Conservation (phyloP, 2,797 vertebrate genomes). For the Lerista edwardsae region DNA sequence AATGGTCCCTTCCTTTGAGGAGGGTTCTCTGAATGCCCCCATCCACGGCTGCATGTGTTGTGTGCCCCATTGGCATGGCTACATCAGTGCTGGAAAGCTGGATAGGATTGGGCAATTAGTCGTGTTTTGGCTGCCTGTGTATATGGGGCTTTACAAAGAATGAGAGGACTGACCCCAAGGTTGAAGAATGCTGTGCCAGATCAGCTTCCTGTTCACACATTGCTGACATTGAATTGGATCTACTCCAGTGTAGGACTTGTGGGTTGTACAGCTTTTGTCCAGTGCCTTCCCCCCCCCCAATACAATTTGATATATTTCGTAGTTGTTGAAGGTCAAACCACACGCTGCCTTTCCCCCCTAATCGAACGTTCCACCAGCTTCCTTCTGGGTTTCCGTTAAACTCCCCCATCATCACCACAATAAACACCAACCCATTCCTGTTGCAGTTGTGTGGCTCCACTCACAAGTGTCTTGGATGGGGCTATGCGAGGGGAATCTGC, state of each 20-base stretch:
- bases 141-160: too few relatives aligned
- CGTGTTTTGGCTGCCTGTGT: too few relatives aligned
- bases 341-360: neutral
- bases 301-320: too few relatives aligned
- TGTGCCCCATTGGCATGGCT: too few relatives aligned
- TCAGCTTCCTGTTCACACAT: too few relatives aligned
- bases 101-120: too few relatives aligned
- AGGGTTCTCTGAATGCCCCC: too few relatives aligned
- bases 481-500: slow-evolving; percentile 17
- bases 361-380: neutral
- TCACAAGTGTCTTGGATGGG: slow-evolving; percentile 29
- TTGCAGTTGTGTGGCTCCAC: slow-evolving; percentile 17
- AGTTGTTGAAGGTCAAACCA: neutral
- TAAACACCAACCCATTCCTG: slow-evolving; percentile 15
- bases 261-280: neutral
- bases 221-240: neutral
- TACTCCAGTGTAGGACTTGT: neutral
- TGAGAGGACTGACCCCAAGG: too few relatives aligned
- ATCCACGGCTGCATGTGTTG: too few relatives aligned
- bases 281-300: neutral
- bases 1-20: too few relatives aligned
- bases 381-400: slow-evolving; percentile 26
- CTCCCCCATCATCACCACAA: slow-evolving; percentile 5
- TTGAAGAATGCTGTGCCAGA: too few relatives aligned
- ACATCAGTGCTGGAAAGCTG: too few relatives aligned